Evolutionary conservation across 1,140 invertebrate species (phyloP).

Genomic region (Acromyrmex heyeri): DNA sequence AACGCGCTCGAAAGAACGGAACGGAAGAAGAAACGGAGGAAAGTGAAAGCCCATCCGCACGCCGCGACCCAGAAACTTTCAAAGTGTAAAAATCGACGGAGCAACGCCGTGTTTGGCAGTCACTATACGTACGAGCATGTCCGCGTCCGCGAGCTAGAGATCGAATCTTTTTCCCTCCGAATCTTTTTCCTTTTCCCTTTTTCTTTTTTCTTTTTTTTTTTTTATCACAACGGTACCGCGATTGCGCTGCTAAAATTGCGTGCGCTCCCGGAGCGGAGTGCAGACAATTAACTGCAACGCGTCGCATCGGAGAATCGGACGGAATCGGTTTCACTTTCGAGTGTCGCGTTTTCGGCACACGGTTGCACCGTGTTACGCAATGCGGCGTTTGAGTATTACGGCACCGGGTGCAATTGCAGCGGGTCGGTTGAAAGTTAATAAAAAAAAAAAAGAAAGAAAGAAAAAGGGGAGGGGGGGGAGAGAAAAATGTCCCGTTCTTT

Average conservation of each 20-base stretch:
- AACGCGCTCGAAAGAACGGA: slow-evolving; percentile 67
- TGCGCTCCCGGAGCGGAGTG: neutral
- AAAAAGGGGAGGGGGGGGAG: neutral
- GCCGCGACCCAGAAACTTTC: slow-evolving; percentile 77
- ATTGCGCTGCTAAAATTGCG: slow-evolving; percentile 8
- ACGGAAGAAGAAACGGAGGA: slow-evolving; percentile 76
- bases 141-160: neutral
- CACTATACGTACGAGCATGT: neutral
- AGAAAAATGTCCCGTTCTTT: neutral
- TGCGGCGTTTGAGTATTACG: slow-evolving; percentile 5
- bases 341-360: slow-evolving; percentile 42
- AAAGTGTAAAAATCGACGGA: slow-evolving; percentile 73
- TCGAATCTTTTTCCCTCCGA: neutral
- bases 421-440: no score
- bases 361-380: slow-evolving; percentile 34
- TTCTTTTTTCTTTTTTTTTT: neutral
- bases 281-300: slow-evolving; percentile 17
- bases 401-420: slow-evolving; percentile 20
- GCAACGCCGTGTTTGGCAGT: slow-evolving; percentile 57
- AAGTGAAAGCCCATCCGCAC: slow-evolving; percentile 77
- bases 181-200: neutral
- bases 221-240: neutral
- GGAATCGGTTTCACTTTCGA: slow-evolving; percentile 41
- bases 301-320: neutral
- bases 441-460: no score